A percentile compares a stretch with the other conserved stretches of the same genome.
Conservation (phyloP, 1,140 invertebrate genomes). For the Lucilia sericata region DNA sequence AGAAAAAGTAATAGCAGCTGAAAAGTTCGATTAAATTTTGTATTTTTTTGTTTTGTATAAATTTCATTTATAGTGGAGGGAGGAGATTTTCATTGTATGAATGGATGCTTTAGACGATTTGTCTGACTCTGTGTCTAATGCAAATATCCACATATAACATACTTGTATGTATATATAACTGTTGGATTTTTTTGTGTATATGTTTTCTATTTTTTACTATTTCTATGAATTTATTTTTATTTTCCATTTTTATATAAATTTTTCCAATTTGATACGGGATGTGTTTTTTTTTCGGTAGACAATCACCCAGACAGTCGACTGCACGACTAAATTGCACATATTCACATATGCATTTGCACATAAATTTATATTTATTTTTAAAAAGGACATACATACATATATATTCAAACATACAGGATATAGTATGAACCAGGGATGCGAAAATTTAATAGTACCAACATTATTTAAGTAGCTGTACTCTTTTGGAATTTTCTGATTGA, state of each 20-base stretch:
- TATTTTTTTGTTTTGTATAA: no score
- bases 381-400: background rate
- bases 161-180: background rate
- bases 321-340: background rate
- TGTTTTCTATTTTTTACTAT: background rate
- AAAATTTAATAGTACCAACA: no score
- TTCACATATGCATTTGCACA: background rate
- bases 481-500: no score
- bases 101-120: no score
- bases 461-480: no score
- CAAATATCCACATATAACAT: no score
- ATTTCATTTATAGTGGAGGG: no score
- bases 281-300: background rate
- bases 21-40: background rate
- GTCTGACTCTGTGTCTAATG: no score
- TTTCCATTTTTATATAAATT: constrained; percentile 25
- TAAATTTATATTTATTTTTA: background rate
- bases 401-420: background rate
- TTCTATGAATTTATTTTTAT: background rate
- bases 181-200: background rate
- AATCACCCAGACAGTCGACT: constrained; percentile 11
- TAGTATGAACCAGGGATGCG: no score
- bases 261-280: background rate
- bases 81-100: no score
- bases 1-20: background rate